Conservation (phyloP, 35 echinoderm and acorn worm species). For the Ophioderma brevispina region DNA sequence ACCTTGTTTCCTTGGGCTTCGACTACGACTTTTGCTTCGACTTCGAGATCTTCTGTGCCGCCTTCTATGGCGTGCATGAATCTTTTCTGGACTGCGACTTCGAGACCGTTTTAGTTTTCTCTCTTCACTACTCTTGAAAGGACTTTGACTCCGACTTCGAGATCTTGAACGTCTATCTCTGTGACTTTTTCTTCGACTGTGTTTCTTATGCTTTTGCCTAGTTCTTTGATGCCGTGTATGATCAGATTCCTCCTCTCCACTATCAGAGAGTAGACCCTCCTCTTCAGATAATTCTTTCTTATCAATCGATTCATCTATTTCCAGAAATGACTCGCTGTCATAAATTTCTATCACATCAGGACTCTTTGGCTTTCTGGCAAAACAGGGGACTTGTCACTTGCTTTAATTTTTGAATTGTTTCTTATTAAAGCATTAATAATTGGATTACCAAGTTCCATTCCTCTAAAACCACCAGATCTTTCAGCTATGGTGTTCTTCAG, state of each 20-base stretch:
- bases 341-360: too few relatives aligned
- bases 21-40: background rate
- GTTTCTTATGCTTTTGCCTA: background rate
- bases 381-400: too few relatives aligned
- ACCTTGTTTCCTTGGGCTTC: background rate
- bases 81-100: background rate
- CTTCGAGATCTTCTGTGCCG: background rate
- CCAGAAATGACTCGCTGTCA: too few relatives aligned
- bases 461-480: background rate
- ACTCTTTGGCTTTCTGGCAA: too few relatives aligned
- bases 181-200: background rate
- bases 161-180: background rate
- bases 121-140: background rate
- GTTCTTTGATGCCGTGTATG: too few relatives aligned
- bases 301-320: background rate
- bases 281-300: background rate
- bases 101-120: background rate
- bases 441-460: background rate
- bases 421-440: too few relatives aligned
- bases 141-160: background rate
- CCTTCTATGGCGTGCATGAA: background rate
- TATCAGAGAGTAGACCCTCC: too few relatives aligned
- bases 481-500: background rate
- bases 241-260: too few relatives aligned
- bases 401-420: too few relatives aligned